These are phyloP conservation scores for Saccostrea cuccullata DNA, from an alignment of 1,140 invertebrate species.

Conservation along the genomic window DNA sequence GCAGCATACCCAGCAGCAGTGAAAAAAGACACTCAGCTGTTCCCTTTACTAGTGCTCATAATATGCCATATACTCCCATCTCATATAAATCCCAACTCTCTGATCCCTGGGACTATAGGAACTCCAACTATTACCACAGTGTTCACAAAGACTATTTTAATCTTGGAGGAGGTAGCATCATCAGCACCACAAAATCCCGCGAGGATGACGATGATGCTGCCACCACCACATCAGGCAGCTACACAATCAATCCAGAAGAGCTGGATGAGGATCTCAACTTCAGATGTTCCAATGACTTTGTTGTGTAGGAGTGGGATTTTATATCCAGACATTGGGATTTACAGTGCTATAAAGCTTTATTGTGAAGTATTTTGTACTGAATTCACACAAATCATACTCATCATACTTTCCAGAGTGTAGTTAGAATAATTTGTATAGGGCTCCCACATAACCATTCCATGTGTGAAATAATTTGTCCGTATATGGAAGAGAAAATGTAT, in stretches of 20 bases:
- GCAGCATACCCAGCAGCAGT: conserved; percentile 29
- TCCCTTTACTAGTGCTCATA: conserved; percentile 14
- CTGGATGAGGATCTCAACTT: conserved; percentile 59
- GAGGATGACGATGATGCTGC: conserved; percentile 66
- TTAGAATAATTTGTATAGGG: not conserved
- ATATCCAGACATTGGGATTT: not conserved
- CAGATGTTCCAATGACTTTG: conserved; percentile 56
- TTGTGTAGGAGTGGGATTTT: conserved; percentile 54
- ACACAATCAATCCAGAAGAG: conserved; percentile 67
- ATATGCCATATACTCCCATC: conserved; percentile 27
- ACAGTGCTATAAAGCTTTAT: not conserved
- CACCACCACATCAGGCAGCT: conserved; percentile 69
- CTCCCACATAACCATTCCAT: not conserved
- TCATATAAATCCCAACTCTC: conserved; percentile 15
- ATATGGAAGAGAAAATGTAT: not conserved
- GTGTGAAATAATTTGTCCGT: not conserved
- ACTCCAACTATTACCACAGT: conserved; percentile 38
- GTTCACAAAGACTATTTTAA: conserved; percentile 54
- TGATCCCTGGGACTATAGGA: conserved; percentile 46
- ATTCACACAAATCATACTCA: not conserved
- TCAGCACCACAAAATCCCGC: conserved; percentile 45
- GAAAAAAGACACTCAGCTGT: conserved; percentile 27
- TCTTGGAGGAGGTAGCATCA: conserved; percentile 43
- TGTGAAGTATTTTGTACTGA: not conserved
- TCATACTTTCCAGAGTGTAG: not conserved